Evolutionary conservation across 2,888 invertebrate genomes (phyloP), one percentile per base, ranked within the genome.

Genomic region (Galerucella pusilla): DNA sequence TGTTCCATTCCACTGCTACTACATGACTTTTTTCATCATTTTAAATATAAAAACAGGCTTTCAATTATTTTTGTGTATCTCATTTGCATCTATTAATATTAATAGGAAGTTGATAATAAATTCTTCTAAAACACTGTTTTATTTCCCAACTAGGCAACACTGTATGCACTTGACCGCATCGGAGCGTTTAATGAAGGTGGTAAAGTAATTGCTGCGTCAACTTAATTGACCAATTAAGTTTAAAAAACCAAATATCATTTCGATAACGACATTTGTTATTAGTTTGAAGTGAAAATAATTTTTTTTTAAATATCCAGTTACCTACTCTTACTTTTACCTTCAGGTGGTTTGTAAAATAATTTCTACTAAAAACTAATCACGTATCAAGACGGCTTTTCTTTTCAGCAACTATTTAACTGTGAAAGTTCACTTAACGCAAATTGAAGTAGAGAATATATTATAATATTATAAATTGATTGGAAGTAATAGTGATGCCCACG

Each of bases 321-420:
- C 3, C 2, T 52, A 52, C 52, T 52, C 52, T 52, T 63, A 63
- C 63, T 63, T 63, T 63, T 63, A 63, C 63, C 42, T 63, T 28
- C 28, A n/a, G 35, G 42, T 63, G n/a, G 35, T 63, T 28, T 35
- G 52, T 2, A 9, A 35, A n/a, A 63, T n/a, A n/a, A 45, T 63
- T 63, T 63, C 63, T 63, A 42, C 12, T 63, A 2, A 60, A 20
- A 60, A 11, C 14, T 28, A 28, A 42, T 16, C 63, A 63, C 42
- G 63, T 63, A 63, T 63, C 14, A 35, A 4, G 63, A 35, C n/a
- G 63, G 63, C 16, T 28, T 42, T 61, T 61, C 61, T 61, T 14
- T 28, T 28, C 25, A 57, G 12, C 28, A 7, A 63, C 42, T 42
- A 63, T n/a, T 35, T 14, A 16, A 45, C 63, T 42, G 63, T 63